Conservation (phyloP, 2,113 vertebrate species). For the Python bivittatus region DNA sequence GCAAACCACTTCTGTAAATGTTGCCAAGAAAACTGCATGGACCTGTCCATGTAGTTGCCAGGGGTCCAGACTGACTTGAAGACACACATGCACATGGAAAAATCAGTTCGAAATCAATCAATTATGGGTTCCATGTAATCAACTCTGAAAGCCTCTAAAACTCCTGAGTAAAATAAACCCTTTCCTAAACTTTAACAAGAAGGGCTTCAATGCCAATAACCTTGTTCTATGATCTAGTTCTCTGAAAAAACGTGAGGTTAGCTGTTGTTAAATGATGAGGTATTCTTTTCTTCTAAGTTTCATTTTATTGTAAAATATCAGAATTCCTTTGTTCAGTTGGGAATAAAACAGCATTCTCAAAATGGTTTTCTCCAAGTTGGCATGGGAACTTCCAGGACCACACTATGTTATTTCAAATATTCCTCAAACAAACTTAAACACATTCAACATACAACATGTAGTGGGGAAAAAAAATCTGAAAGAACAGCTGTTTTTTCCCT, state of each 20-base stretch:
- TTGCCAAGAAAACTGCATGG: neutral
- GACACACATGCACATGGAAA: neutral
- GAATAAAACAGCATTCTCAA: neutral
- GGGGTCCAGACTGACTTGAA: neutral
- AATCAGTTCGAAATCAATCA: neutral
- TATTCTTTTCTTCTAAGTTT: neutral
- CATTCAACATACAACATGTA: neutral
- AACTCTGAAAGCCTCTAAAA: neutral
- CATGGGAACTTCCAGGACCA: neutral
- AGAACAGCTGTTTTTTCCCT: neutral
- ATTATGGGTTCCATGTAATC: neutral
- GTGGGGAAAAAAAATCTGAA: neutral
- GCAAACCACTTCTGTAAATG: neutral
- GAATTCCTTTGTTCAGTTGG: neutral
- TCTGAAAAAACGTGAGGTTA: neutral
- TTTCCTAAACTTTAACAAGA: neutral
- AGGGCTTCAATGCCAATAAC: neutral
- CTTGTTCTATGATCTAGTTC: neutral
- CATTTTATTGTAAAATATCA: rapidly evolving
- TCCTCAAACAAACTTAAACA: neutral
- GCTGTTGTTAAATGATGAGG: neutral
- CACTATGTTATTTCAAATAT: neutral
- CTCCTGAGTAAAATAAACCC: neutral
- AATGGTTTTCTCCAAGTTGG: neutral
- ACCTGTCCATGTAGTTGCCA: neutral